Conservation (phyloP, 1,140 invertebrate genomes). For the Neodiprion pinetum region DNA sequence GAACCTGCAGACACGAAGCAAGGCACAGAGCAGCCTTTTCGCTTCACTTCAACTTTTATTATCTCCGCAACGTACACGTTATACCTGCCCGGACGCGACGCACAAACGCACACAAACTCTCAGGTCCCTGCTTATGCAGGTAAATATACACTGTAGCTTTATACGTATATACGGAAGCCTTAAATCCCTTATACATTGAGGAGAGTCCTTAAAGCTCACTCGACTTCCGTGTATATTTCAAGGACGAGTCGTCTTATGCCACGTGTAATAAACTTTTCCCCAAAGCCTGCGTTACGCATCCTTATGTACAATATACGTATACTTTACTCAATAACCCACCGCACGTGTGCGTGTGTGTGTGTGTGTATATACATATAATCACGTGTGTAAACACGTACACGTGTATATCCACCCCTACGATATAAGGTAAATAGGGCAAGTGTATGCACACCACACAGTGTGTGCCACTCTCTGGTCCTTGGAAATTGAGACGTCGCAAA, state of each 20-base stretch:
- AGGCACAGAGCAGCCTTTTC: neutral
- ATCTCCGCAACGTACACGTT: neutral
- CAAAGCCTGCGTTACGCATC: neutral
- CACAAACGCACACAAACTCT: neutral
- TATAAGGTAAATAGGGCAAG: too few species aligned
- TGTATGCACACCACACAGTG: too few species aligned
- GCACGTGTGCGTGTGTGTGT: too few species aligned
- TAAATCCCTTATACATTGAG: neutral
- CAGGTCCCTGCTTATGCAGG: neutral
- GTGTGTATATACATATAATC: too few species aligned
- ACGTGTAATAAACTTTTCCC: neutral
- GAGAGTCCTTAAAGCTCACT: slow-evolving; percentile 2
- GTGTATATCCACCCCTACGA: too few species aligned
- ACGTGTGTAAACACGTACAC: too few species aligned
- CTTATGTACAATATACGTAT: too few species aligned
- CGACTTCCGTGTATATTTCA: neutral
- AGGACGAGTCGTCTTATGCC: neutral
- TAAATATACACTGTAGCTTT: too few species aligned
- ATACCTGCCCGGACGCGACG: neutral
- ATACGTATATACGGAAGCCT: neutral
- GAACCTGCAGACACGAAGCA: neutral
- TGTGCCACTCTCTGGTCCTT: too few species aligned
- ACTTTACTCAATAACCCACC: too few species aligned
- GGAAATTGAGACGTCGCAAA: too few species aligned
- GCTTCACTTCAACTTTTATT: slow-evolving; percentile 5